Evolutionary conservation across 1,140 invertebrate species (phyloP).

Genomic region (Eumaeus atala): DNA sequence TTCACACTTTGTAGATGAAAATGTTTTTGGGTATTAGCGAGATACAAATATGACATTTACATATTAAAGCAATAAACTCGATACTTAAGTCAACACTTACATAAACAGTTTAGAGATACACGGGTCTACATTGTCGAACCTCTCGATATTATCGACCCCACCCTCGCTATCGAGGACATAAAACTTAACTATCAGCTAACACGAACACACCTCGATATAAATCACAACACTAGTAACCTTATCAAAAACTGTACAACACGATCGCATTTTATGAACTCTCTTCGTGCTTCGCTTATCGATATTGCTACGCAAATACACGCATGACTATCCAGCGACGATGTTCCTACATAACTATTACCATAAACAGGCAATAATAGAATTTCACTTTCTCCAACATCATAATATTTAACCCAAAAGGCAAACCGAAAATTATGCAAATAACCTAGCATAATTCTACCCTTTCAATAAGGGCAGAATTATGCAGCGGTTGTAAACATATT

Average conservation of each 20-base stretch:
- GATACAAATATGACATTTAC: slow-evolving; percentile 6
- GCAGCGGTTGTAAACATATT: slow-evolving; percentile 16
- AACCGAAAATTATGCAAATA: slow-evolving; percentile 55
- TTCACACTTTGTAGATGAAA: too few species aligned
- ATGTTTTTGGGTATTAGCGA: background rate
- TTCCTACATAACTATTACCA: slow-evolving; percentile 14
- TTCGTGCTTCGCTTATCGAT: slow-evolving; percentile 38
- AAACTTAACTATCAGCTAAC: slow-evolving; percentile 67
- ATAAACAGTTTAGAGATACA: slow-evolving; percentile 51
- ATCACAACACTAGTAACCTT: slow-evolving; percentile 57
- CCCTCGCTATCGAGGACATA: slow-evolving; percentile 59
- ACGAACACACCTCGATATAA: slow-evolving; percentile 63
- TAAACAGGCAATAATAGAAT: slow-evolving; percentile 42
- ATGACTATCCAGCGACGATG: slow-evolving; percentile 8
- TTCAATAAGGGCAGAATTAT: slow-evolving; percentile 18
- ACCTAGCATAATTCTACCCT: too few species aligned
- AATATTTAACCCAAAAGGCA: slow-evolving; percentile 55
- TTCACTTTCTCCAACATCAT: slow-evolving; percentile 56
- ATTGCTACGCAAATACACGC: slow-evolving; percentile 13
- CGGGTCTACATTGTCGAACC: slow-evolving; percentile 24
- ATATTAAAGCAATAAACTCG: slow-evolving; percentile 48
- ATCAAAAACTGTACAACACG: slow-evolving; percentile 63
- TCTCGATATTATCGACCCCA: slow-evolving; percentile 11
- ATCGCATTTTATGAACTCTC: slow-evolving; percentile 48
- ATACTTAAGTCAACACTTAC: slow-evolving; percentile 64